Conservation (phyloP, 2,797 vertebrate species). For the Vultur gryphus region DNA sequence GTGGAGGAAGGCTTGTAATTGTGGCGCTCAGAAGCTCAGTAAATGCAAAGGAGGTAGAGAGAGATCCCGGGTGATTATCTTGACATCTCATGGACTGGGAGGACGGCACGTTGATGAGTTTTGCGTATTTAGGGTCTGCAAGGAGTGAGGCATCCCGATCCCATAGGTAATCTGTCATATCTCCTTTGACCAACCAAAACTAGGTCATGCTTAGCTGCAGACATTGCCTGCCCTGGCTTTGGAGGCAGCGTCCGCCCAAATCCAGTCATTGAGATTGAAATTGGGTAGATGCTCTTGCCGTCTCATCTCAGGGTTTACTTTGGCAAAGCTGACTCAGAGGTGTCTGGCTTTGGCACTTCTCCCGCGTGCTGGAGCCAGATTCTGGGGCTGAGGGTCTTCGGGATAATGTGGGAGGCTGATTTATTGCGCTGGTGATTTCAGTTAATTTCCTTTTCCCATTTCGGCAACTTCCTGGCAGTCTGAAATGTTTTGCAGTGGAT, state of each 20-base stretch:
- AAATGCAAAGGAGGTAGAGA: neutral
- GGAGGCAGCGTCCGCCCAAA: neutral
- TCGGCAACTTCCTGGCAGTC: neutral
- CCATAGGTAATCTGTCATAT: neutral
- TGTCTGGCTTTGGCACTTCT: neutral
- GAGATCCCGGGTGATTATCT: neutral
- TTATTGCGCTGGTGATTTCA: neutral
- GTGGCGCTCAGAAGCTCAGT: neutral
- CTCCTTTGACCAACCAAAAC: neutral
- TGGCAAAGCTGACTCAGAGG: neutral
- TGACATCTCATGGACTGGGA: neutral
- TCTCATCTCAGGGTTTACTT: neutral
- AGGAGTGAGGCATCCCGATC: neutral
- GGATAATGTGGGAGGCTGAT: neutral
- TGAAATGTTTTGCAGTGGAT: neutral
- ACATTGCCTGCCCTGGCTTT: neutral
- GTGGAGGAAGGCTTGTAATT: neutral
- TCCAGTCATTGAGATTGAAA: rapidly evolving
- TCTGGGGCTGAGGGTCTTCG: neutral
- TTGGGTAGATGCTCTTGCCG: rapidly evolving
- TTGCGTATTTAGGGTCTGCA: neutral
- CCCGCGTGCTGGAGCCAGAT: rapidly evolving
- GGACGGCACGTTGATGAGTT: neutral
- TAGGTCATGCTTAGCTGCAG: neutral
- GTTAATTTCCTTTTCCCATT: constrained; percentile 9